Percentiles rank a stretch among this genome's conserved stretches.
phyloP scores from a whole-genome alignment of 2,113 vertebrate species.

The Daboia siamensis region DNA sequence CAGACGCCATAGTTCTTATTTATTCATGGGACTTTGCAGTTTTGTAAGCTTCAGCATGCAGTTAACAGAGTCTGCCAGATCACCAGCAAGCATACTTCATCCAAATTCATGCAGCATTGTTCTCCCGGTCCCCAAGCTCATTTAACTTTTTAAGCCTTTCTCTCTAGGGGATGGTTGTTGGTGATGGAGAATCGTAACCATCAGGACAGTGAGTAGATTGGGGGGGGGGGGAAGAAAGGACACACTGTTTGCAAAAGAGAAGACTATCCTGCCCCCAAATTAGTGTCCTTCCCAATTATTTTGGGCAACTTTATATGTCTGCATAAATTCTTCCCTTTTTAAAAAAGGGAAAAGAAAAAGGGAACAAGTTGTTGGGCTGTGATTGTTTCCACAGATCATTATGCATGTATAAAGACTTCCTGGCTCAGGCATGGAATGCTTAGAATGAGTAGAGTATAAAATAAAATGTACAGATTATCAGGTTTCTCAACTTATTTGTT shows the following conservation, averaged over 20 bases:
- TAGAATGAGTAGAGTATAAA: conserved; percentile 27
- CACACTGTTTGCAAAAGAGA: conserved; percentile 41
- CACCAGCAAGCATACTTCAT: conserved; percentile 31
- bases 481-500: background rate
- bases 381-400: conserved; percentile 40
- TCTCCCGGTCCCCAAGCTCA: conserved; percentile 46
- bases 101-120: conserved; percentile 43
- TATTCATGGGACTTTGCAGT: background rate
- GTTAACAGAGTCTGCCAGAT: conserved; percentile 38
- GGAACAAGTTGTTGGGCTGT: background rate
- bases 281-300: background rate
- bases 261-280: background rate
- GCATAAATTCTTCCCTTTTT: conserved; percentile 11
- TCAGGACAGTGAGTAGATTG: conserved; percentile 34
- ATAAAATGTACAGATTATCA: conserved; percentile 44
- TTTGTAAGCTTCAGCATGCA: background rate
- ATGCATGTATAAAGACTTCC: conserved; percentile 36
- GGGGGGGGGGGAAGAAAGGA: conserved; percentile 41
- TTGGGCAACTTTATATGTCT: conserved; percentile 23
- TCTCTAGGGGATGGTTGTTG: conserved; percentile 32
- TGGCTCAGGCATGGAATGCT: background rate
- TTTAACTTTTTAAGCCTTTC: conserved; percentile 54
- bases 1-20: background rate
- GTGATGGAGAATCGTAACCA: conserved; percentile 26
- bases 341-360: background rate